phyloP scores from a whole-genome alignment of 2,797 vertebrate species.

The Vipera ursinii region DNA sequence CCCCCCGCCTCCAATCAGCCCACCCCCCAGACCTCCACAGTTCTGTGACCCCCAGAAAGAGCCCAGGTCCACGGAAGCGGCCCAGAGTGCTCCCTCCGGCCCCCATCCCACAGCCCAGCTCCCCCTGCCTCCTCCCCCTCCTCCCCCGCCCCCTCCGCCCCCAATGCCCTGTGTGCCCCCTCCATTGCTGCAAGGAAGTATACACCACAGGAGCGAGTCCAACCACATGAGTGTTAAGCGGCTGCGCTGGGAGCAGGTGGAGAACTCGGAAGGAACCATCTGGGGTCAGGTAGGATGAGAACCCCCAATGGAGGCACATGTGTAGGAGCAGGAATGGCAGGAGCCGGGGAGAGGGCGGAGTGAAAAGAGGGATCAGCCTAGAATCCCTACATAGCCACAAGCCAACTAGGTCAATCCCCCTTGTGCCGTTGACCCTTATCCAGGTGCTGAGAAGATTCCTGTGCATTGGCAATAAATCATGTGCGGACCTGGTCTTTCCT shows the following conservation, averaged over 20 bases:
- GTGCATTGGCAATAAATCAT: neutral
- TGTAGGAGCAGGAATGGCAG: neutral
- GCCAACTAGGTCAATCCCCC: neutral
- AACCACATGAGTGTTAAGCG: constrained; percentile 98
- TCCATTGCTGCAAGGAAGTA: constrained; percentile 71
- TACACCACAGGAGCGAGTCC: constrained; percentile 78
- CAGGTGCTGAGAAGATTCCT: neutral
- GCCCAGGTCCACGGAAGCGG: constrained; percentile 69
- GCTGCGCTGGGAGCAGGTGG: constrained; percentile 98
- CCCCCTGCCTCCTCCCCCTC: constrained; percentile 74
- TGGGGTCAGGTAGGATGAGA: constrained; percentile 87
- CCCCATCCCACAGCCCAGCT: constrained; percentile 50
- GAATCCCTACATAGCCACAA: neutral
- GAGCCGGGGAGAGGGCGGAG: neutral
- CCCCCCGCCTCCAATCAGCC: constrained; percentile 85
- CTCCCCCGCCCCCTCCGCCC: constrained; percentile 78
- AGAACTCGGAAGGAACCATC: constrained; percentile 97
- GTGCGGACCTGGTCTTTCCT: neutral
- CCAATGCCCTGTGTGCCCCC: constrained; percentile 72
- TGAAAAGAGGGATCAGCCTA: neutral
- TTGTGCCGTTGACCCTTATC: neutral
- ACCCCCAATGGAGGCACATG: too few species aligned
- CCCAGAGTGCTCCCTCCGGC: constrained; percentile 69
- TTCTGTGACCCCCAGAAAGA: constrained; percentile 79
- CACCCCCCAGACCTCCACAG: constrained; percentile 79